phyloP scores from a whole-genome alignment of 1,140 invertebrate genomes.

The Brachionus angularis region DNA sequence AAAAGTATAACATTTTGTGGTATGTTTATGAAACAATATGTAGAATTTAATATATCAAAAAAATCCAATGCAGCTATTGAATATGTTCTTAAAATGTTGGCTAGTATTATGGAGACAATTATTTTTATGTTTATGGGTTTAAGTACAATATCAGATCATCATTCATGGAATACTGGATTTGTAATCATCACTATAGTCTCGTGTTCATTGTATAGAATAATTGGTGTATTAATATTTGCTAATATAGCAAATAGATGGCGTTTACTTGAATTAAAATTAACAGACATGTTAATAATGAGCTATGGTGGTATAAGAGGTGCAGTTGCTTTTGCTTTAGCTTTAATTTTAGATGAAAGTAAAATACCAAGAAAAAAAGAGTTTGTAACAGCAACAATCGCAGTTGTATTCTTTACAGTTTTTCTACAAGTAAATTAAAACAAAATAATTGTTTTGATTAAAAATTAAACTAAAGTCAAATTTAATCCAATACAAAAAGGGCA shows the following conservation, averaged over 20 bases:
- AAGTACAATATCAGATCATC: slow-evolving; percentile 84
- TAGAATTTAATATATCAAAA: slow-evolving; percentile 91
- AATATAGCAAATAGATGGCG: slow-evolving; percentile 83
- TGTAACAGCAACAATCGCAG: slow-evolving; percentile 91
- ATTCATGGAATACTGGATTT: slow-evolving; percentile 93
- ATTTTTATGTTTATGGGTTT: slow-evolving; percentile 99
- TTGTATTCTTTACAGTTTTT: slow-evolving; percentile 98
- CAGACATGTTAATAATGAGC: slow-evolving; percentile 97
- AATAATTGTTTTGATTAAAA: no score
- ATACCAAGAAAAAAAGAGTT: slow-evolving; percentile 69
- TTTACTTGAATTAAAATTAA: slow-evolving; percentile 73
- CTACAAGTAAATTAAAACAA: slow-evolving; percentile 63
- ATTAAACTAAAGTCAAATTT: not conserved
- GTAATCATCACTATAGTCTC: slow-evolving; percentile 85
- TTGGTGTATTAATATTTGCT: slow-evolving; percentile 76
- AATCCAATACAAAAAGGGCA: slow-evolving; percentile 62
- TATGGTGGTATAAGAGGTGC: slow-evolving; percentile 94
- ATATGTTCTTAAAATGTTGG: slow-evolving; percentile 95
- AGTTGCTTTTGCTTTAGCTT: slow-evolving; percentile 90
- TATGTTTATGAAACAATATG: slow-evolving; percentile 98
- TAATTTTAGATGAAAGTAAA: slow-evolving; percentile 72
- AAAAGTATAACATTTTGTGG: slow-evolving; percentile 81
- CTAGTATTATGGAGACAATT: slow-evolving; percentile 75
- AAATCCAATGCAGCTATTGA: slow-evolving; percentile 97
- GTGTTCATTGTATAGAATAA: slow-evolving; percentile 83